Evolutionary conservation across 2,113 vertebrate genomes (phyloP), one percentile per base, ranked within the genome.

Genomic region (Sterna hirundo): DNA sequence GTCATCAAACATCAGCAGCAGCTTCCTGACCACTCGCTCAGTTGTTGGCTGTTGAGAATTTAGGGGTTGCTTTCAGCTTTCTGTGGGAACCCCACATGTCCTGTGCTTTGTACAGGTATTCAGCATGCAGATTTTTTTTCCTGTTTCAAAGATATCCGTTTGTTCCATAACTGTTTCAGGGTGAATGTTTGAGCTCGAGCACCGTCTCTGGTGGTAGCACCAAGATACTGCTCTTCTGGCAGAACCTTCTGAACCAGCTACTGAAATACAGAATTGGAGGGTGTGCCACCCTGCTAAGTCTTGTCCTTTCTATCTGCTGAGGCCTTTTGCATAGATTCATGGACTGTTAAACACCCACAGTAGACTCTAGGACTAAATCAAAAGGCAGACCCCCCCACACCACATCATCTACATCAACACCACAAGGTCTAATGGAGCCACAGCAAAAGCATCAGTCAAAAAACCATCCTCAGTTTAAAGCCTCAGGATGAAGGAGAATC

Each of bases 261-360:
- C 51, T 0, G 1, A 51, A 80, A 66, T 25, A 22, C 36, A 42
- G 77, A 61, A 21, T 11, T 0, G 3, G 42, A 12, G 34, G 13
- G 15, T n/a, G 30, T 55, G 42, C n/a, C 51, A 30, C 27, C 20
- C 29, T 64, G 44, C 16, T 47, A 34, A 44, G 30, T 17, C 32
- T 42, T 2, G 1, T 22, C 17, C 30, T 12, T 44, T 57, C 47
- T 40, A 5, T 32, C 55, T 51, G 11, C 23, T 6, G 34, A 65
- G 42, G 30, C 11, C 27, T 91, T 75, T 47, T 47, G 34, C 46
- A 25, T 9, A 58, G 46, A 40, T 62, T 70, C 62, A 47, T 32
- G 15, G 60, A 11, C 40, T 27, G 34, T 26, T 40, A 54, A 83
- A 58, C 44, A 20, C 23, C 23, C 76, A 32, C 34, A 83, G 42